These are phyloP conservation scores for Eupeodes luniger DNA, from an alignment of 2,888 invertebrate genomes.

Conservation along the genomic window DNA sequence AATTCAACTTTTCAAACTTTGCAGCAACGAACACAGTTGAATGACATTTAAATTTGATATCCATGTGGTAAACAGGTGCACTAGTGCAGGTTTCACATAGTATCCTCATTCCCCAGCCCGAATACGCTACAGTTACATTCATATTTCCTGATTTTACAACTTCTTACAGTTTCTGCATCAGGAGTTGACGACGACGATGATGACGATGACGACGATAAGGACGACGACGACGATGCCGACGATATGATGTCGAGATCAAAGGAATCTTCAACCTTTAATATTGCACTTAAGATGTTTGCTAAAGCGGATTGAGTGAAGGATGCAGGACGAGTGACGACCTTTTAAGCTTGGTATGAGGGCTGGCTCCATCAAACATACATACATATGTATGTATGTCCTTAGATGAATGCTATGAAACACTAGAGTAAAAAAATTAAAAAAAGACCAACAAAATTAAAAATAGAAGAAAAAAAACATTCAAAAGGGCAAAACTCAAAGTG, in stretches of 20 bases:
- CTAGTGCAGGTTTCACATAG: neutral
- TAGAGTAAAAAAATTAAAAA: neutral
- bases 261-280: constrained; percentile 31
- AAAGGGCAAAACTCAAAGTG: constrained; percentile 43
- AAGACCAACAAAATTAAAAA: constrained; percentile 16
- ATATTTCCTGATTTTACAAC: neutral
- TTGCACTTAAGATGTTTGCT: constrained; percentile 19
- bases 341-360: neutral
- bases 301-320: constrained; percentile 7
- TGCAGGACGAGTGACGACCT: constrained; percentile 17
- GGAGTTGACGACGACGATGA: neutral
- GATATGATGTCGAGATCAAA: constrained; percentile 20
- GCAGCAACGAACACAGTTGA: constrained; percentile 17
- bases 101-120: neutral
- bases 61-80: neutral
- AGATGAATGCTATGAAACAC: neutral
- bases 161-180: constrained; percentile 20
- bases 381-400: neutral
- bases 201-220: no score
- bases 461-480: neutral
- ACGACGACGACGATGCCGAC: no score
- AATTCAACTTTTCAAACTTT: constrained; percentile 6
- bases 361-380: neutral
- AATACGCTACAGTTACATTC: neutral
- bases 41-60: constrained; percentile 38